Evolutionary conservation across 2,797 vertebrate species (phyloP).

Genomic region (Lutjanus argentimaculatus): DNA sequence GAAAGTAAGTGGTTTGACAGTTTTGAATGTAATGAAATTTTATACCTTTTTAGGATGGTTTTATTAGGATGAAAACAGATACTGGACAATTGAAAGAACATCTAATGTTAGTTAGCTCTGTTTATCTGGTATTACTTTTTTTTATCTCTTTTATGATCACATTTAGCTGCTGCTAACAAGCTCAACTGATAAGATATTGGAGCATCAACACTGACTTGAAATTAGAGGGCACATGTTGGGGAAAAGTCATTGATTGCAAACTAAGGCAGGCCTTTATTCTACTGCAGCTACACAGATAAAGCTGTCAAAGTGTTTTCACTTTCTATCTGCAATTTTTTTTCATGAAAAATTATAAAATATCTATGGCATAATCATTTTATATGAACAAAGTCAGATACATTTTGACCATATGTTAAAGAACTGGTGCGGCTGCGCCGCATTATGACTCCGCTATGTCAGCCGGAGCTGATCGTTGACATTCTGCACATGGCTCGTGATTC

Average conservation of each 20-base stretch:
- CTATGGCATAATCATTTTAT: neutral
- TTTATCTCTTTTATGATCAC: neutral
- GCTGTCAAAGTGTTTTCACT: neutral
- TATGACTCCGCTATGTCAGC: no score
- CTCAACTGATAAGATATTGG: neutral
- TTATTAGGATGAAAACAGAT: neutral
- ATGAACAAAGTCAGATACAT: neutral
- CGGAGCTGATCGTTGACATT: no score
- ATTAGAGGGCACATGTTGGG: no score
- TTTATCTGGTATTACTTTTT: neutral
- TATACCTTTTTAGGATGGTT: neutral
- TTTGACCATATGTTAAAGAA: neutral
- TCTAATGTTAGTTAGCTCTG: neutral
- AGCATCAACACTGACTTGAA: neutral
- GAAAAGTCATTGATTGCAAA: neutral
- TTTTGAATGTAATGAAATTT: no score
- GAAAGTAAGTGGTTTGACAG: no score
- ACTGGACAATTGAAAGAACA: neutral
- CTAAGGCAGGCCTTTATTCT: neutral
- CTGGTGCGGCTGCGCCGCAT: no score
- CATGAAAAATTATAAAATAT: rapidly evolving
- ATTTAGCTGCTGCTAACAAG: neutral
- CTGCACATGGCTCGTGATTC: no score
- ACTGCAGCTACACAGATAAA: neutral
- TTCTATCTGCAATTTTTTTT: neutral